These are phyloP conservation scores for Ardeotis arabs DNA, from an alignment of 2,113 vertebrate species.

Conservation along the genomic window DNA sequence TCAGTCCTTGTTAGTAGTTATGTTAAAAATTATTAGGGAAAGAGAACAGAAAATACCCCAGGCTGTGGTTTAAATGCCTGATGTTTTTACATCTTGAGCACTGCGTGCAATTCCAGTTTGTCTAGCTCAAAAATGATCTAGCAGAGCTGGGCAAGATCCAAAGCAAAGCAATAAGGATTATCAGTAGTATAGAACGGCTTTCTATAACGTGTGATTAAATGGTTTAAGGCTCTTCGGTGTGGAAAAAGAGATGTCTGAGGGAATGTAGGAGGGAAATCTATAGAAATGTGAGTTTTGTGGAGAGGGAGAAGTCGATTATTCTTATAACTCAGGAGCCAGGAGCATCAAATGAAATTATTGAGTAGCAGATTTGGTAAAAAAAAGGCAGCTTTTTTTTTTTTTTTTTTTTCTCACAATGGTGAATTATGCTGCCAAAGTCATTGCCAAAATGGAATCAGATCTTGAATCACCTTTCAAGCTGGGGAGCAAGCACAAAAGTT, in stretches of 20 bases:
- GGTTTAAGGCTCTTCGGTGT: background rate
- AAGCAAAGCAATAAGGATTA: constrained; percentile 28
- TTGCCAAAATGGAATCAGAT: background rate
- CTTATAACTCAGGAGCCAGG: background rate
- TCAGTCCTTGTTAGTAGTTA: background rate
- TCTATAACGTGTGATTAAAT: background rate
- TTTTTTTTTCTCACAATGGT: background rate
- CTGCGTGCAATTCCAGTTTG: background rate
- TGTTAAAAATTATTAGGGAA: constrained; percentile 46
- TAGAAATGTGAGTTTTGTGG: background rate
- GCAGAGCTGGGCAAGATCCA: background rate
- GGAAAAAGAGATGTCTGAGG: background rate
- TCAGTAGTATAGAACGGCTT: background rate
- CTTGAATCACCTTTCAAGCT: background rate
- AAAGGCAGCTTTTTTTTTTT: background rate
- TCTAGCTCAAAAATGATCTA: constrained; percentile 13
- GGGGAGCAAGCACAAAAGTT: background rate
- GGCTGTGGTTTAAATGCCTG: constrained; percentile 11
- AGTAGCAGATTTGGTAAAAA: background rate
- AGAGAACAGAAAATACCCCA: constrained; percentile 16
- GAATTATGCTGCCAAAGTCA: background rate
- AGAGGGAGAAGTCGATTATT: background rate
- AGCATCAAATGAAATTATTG: background rate
- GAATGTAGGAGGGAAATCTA: background rate
- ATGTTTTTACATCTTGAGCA: background rate